Conservation (phyloP, 2,888 invertebrate species). For the Hirtodrosophila alboralis region DNA sequence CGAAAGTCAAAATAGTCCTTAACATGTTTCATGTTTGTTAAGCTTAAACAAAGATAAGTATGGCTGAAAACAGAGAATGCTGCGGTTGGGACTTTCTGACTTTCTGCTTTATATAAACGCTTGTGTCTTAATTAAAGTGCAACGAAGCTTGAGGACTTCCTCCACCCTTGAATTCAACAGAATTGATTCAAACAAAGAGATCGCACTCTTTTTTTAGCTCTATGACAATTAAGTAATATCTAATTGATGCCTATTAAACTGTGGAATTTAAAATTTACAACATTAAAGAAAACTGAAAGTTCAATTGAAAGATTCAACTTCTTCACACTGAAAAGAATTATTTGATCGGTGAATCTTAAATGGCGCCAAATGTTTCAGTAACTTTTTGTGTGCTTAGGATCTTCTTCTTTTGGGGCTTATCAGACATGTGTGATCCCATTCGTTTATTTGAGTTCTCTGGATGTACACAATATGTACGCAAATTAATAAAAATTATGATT, state of each 20-base stretch:
- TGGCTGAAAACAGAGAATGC: constrained; percentile 1
- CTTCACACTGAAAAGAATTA: no score
- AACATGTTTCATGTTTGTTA: no score
- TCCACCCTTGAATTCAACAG: constrained; percentile 3
- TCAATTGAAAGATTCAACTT: no score
- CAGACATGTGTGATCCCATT: background rate
- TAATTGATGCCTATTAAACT: constrained; percentile 1
- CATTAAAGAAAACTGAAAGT: no score
- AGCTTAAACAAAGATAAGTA: no score
- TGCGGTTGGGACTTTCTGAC: background rate
- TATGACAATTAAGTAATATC: constrained; percentile 5
- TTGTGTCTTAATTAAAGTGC: background rate
- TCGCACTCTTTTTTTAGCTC: constrained; percentile 2
- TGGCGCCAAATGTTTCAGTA: background rate
- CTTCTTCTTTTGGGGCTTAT: no score
- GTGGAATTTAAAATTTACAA: no score
- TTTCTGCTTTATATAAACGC: constrained; percentile 5
- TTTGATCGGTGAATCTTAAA: no score
- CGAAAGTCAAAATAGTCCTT: no score
- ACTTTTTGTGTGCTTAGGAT: no score
- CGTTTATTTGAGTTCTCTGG: background rate
- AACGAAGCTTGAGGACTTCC: background rate
- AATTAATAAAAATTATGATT: constrained; percentile 70
- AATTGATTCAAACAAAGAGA: constrained; percentile 3
- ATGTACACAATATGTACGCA: constrained; percentile 1